A percentile compares a stretch with the other conserved stretches of the same genome.
Conservation (phyloP, 2,888 invertebrate genomes). For the Athalia circularis region DNA sequence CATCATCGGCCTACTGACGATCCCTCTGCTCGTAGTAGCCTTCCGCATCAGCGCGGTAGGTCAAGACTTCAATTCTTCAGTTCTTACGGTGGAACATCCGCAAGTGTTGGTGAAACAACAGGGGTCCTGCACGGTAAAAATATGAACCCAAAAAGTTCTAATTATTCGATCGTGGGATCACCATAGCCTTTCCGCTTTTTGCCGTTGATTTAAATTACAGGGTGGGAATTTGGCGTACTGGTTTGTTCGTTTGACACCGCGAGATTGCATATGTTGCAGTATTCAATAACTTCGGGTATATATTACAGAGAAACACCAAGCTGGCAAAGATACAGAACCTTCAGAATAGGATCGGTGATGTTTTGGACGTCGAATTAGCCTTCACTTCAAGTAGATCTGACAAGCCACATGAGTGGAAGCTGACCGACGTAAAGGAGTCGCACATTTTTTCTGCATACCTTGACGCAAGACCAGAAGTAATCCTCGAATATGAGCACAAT, state of each 20-base stretch:
- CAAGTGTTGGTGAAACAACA: too few species aligned
- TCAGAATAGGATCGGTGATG: conserved; percentile 40
- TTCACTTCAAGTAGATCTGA: conserved; percentile 38
- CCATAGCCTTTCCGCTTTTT: too few species aligned
- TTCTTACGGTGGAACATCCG: too few species aligned
- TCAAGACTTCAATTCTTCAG: too few species aligned
- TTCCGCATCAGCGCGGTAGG: too few species aligned
- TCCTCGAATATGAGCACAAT: conserved; percentile 53
- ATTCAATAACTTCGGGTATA: neutral
- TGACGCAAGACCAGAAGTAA: conserved; percentile 57
- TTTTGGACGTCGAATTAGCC: conserved; percentile 47
- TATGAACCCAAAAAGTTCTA: too few species aligned
- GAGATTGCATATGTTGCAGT: neutral
- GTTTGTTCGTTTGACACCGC: too few species aligned
- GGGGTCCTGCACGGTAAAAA: too few species aligned
- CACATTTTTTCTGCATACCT: conserved; percentile 57
- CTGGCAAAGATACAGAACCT: conserved; percentile 50
- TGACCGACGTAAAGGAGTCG: conserved; percentile 38
- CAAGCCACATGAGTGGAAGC: conserved; percentile 51
- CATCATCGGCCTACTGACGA: neutral
- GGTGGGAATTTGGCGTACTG: too few species aligned
- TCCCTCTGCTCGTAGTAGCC: neutral
- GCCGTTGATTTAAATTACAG: too few species aligned
- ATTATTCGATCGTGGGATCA: too few species aligned
- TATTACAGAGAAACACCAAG: conserved; percentile 31